A percentile compares a stretch with the other conserved stretches of the same genome.
phyloP scores from a whole-genome alignment of 2,888 invertebrate species.

The Cecidostiba fungosa region DNA sequence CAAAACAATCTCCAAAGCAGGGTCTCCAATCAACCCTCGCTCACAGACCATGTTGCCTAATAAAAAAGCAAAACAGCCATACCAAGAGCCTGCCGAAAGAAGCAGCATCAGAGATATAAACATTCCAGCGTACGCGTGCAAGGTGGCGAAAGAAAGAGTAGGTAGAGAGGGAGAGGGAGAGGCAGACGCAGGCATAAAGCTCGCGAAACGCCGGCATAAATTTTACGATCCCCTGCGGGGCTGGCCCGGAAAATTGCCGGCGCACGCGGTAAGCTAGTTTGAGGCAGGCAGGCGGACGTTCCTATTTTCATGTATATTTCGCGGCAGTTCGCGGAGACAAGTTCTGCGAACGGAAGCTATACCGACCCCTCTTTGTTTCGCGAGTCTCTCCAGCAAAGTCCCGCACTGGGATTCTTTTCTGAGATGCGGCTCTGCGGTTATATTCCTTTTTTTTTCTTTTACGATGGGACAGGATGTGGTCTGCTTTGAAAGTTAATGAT shows the following conservation, averaged over 20 bases:
- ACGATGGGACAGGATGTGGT: slow-evolving; percentile 28
- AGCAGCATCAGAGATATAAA: neutral
- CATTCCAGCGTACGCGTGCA: slow-evolving; percentile 21
- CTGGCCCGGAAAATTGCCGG: slow-evolving; percentile 69
- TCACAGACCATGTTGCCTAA: neutral
- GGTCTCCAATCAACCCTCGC: too few species aligned
- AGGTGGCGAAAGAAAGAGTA: slow-evolving; percentile 7
- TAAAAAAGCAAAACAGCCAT: neutral
- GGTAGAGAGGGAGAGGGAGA: neutral
- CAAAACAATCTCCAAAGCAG: too few species aligned
- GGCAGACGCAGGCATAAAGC: slow-evolving; percentile 65
- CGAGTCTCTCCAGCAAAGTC: neutral
- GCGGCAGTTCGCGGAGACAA: slow-evolving; percentile 48
- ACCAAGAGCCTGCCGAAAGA: neutral
- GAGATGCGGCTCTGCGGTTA: neutral
- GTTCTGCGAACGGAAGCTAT: slow-evolving; percentile 38
- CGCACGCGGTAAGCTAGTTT: slow-evolving; percentile 59
- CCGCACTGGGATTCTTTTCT: slow-evolving; percentile 2
- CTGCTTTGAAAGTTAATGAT: slow-evolving; percentile 57
- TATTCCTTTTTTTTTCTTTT: slow-evolving; percentile 56
- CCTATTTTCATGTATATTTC: slow-evolving; percentile 63
- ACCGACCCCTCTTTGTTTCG: slow-evolving; percentile 13
- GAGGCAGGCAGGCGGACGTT: slow-evolving; percentile 17
- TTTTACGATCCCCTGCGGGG: slow-evolving; percentile 68
- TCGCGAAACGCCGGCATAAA: slow-evolving; percentile 71